Evolutionary conservation across 1,140 invertebrate genomes (phyloP), one percentile per base, ranked within the genome.

Genomic region (Aphidius ervi): DNA sequence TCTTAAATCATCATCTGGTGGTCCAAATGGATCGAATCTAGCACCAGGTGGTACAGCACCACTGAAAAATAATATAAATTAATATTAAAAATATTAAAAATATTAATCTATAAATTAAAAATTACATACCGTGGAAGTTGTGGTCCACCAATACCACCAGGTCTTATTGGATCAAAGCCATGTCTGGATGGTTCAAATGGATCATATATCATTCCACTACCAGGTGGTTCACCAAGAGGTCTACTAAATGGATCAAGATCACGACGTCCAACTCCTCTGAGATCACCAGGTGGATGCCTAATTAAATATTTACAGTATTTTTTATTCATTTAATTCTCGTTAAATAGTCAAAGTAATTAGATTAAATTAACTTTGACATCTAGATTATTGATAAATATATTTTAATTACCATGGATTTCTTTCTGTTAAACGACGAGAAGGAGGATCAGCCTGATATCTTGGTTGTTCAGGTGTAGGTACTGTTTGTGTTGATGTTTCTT

Each of bases 11-110:
- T 72, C 65, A 31, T 82, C 84, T 6, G 86, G 84, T 8, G 90
- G 90, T 5, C 86, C 86, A 73, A 92, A 90, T 0, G 90, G 91
- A 80, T 93, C 90, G 74, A 91, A 94, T 67, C 90, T 82, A 8
- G 91, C 90, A 42, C 87, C 86, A 2, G 89, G 88, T 39, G 89
- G 89, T 16, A 91, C 79, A 39, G 87, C 80, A 37, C 87, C 88
- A 61, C 85, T 88, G 70, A 58, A 75, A 78, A 60, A 62, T 61
- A 65, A 62, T 47, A 7, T 43, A 40, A 20, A 58, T 55, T 57
- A 56, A 47, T 42, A 56, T 56, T 49, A 49, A 63, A 55, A 52
- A 59, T 9, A 10, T 45, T 50, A 39, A 55, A 63, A 59, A 59
- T n/a, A 50, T 52, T 20, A 10, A 54, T 8, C 5, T 8, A 20